Conservation (phyloP, 1,140 invertebrate species). For the Chionoecetes opilio region DNA sequence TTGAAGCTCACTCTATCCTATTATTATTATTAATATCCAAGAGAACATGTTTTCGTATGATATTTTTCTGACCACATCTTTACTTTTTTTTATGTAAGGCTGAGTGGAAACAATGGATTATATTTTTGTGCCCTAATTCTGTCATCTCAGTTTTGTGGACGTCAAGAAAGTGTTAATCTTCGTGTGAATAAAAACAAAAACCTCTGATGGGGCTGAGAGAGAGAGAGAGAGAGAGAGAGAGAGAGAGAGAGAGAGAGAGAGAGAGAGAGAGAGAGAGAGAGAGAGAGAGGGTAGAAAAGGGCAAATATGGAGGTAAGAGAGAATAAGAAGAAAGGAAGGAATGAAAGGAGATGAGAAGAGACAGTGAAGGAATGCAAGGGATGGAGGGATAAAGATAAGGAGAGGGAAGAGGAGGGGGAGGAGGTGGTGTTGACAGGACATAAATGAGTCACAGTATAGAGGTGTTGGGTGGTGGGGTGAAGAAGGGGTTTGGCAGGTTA, state of each 20-base stretch:
- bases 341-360: not conserved
- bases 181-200: not conserved
- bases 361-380: not conserved
- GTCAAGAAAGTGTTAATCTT: no score
- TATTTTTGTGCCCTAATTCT: not conserved
- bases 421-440: not conserved
- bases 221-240: not conserved
- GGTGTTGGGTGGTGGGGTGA: not conserved
- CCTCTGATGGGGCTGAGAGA: no score
- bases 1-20: no score
- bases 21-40: no score
- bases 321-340: not conserved
- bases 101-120: not conserved
- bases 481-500: no score
- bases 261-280: not conserved
- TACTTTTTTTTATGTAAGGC: not conserved
- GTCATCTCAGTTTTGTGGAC: no score
- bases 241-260: conserved; percentile 29
- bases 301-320: not conserved
- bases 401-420: not conserved
- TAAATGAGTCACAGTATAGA: not conserved
- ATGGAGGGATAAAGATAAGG: not conserved
- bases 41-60: no score
- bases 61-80: no score
- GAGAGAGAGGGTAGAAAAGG: not conserved